A percentile compares a stretch with the other conserved stretches of the same genome.
These are phyloP conservation scores for Syrista parreyssii DNA, from an alignment of 2,888 invertebrate genomes.

Conservation along the genomic window DNA sequence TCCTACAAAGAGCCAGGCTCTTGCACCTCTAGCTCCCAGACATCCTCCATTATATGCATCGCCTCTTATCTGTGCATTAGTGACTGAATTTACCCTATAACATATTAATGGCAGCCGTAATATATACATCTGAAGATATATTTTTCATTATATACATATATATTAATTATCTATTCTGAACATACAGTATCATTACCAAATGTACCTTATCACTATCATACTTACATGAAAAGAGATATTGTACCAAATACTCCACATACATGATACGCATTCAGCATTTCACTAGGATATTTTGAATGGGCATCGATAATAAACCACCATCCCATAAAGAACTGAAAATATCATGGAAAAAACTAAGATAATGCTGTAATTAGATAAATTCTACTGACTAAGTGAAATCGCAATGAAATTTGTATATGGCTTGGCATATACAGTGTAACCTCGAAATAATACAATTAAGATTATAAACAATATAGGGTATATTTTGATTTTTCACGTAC, in stretches of 20 bases:
- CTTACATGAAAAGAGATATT: constrained; percentile 91
- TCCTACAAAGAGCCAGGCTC: constrained; percentile 95
- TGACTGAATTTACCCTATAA: constrained; percentile 89
- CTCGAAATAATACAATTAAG: not conserved
- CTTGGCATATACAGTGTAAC: not conserved
- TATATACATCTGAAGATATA: not conserved
- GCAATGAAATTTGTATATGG: not conserved
- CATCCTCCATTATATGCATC: constrained; percentile 87
- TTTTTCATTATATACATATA: not conserved
- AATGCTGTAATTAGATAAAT: not conserved
- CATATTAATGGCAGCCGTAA: not conserved
- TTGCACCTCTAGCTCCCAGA: constrained; percentile 87
- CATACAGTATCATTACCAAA: not conserved
- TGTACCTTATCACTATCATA: constrained; percentile 16
- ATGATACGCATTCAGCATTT: constrained; percentile 84
- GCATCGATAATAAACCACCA: constrained; percentile 99
- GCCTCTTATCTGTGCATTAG: constrained; percentile 91
- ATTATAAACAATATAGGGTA: not conserved
- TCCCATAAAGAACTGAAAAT: constrained; percentile 87
- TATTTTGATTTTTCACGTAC: not conserved
- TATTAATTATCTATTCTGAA: not conserved
- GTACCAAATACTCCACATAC: constrained; percentile 96
- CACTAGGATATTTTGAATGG: constrained; percentile 79
- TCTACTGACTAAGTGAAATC: not conserved
- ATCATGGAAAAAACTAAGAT: constrained; percentile 2